A percentile compares a stretch with the other conserved stretches of the same genome.
These are phyloP conservation scores for Riparia riparia DNA, from an alignment of 2,113 vertebrate species.

Conservation along the genomic window DNA sequence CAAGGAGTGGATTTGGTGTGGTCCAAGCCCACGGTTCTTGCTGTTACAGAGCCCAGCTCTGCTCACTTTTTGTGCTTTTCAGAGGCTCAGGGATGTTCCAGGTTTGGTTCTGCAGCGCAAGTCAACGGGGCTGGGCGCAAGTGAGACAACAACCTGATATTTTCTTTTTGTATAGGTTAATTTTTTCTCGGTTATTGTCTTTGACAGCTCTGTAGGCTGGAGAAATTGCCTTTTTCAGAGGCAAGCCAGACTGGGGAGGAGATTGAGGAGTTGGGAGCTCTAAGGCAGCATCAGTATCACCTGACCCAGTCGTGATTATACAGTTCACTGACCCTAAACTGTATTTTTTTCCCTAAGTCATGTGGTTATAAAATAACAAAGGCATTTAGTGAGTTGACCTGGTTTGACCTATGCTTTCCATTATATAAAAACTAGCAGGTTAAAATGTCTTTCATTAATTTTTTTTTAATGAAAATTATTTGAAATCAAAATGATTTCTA, in stretches of 20 bases:
- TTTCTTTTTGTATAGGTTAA: background rate
- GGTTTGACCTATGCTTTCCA: background rate
- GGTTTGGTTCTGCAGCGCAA: background rate
- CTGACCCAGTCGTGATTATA: accelerated
- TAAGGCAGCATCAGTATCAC: background rate
- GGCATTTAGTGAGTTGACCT: background rate
- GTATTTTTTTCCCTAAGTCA: background rate
- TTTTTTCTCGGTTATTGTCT: background rate
- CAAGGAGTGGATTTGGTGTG: accelerated
- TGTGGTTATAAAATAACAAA: background rate
- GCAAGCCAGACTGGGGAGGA: background rate
- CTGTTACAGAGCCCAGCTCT: background rate
- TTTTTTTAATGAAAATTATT: background rate
- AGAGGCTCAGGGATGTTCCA: background rate
- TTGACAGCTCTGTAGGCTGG: background rate
- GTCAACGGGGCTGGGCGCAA: background rate
- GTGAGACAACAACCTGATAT: background rate
- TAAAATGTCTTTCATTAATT: background rate
- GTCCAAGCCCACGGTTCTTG: accelerated
- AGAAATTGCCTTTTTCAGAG: background rate
- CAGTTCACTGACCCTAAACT: too few species aligned
- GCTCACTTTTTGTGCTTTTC: background rate
- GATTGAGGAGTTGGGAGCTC: background rate
- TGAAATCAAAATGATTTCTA: background rate
- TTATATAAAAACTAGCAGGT: background rate